These are phyloP conservation scores for Bombycilla garrulus DNA, from an alignment of 2,113 vertebrate species.

Conservation along the genomic window DNA sequence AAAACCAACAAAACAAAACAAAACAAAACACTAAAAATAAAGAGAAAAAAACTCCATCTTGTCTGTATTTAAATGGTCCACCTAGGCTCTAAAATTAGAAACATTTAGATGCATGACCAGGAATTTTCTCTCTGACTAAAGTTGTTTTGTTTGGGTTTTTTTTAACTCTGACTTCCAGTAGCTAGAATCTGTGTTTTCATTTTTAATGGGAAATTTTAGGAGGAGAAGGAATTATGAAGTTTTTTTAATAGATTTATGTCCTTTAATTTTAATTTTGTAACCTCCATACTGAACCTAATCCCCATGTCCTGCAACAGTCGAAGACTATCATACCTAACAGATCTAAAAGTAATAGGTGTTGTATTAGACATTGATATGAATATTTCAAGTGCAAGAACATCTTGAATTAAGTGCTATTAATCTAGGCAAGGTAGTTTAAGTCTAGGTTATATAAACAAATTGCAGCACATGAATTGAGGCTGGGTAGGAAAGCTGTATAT, in stretches of 20 bases:
- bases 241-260: neutral
- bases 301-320: fast-evolving
- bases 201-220: neutral
- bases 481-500: neutral
- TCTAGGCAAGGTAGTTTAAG: neutral
- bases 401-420: neutral
- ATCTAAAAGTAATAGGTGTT: neutral
- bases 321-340: neutral
- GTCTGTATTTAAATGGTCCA: neutral
- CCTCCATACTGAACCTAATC: neutral
- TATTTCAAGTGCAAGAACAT: neutral
- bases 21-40: no score
- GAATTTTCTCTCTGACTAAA: neutral
- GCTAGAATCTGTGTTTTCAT: neutral
- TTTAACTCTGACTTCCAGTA: neutral
- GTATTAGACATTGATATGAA: neutral
- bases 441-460: neutral
- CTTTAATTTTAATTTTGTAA: neutral
- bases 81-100: neutral
- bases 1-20: no score
- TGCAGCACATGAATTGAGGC: neutral
- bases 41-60: neutral
- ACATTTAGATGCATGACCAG: neutral
- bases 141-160: neutral
- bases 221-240: fast-evolving